Base-by-base conservation (phyloP, 2,797 vertebrate species). In the Poeciliopsis gracilis region DNA sequence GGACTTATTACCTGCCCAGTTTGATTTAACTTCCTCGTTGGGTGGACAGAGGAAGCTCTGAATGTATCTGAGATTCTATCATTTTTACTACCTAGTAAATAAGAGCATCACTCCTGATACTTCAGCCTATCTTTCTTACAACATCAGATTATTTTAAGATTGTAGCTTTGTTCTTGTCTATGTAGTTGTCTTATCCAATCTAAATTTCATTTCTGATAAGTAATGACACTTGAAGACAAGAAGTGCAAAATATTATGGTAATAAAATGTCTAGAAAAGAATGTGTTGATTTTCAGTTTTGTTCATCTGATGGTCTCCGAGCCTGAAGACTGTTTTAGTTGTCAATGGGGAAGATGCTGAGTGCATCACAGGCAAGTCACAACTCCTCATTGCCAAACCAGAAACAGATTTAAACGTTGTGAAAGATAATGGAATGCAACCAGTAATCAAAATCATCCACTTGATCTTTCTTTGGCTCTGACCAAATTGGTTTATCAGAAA, bases 1-100 rank as follows among this genome's bases (percentile, higher is more conserved):
- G 74, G 75, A 75, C 84, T 81, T 86, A 77, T 69, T 47, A 77
- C 77, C 61, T 77, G 61, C 57, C 20, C 6, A 20, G 33, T 75
- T 76, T 66, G 73, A 82, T 80, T 61, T 77, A 63, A 36, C 23
- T n/a, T 59, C 6, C 55, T 70, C 80, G 61, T 78, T 75, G n/a
- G 72, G 66, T 78, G 55, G 69, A 69, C 30, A 38, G 51, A 47
- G 66, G n/a, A 30, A 43, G 25, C 61, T 75, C 55, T 77, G 11
- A 80, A 77, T 70, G 77, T 82, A 81, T 82, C 83, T 78, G 72
- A 66, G 66, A 46, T 53, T 83, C 77, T 71, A 85, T 86, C 45
- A 78, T 83, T 88, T 85, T 87, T 80, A 89, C 67, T 63, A 77
- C 72, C 36, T 74, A 75, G 55, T 84, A 86, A 88, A 87, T 79